Percentiles rank a stretch among this genome's conserved stretches.
Conservation (phyloP, 2,888 invertebrate genomes). For the Laspeyria flexula region DNA sequence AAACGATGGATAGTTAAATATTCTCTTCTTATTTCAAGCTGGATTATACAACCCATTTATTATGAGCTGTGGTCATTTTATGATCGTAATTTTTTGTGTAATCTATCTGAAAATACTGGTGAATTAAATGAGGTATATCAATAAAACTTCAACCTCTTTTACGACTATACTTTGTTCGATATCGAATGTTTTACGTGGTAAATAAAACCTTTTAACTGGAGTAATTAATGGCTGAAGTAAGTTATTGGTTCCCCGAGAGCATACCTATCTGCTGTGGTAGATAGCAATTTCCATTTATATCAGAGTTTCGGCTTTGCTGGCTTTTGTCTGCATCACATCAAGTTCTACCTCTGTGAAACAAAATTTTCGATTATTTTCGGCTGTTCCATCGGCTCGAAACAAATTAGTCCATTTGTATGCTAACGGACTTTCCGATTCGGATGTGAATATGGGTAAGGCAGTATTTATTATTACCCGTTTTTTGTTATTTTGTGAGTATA, state of each 20-base stretch:
- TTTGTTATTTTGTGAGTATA: constrained; percentile 19
- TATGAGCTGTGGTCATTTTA: neutral
- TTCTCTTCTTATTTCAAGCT: constrained; percentile 1
- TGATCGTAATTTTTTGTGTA: neutral
- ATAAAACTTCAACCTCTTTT: too few species aligned
- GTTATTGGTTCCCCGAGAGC: neutral
- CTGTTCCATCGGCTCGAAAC: constrained; percentile 28
- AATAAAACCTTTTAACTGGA: neutral
- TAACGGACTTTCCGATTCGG: constrained; percentile 42
- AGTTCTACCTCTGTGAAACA: constrained; percentile 15
- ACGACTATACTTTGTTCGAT: too few species aligned
- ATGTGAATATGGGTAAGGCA: constrained; percentile 36
- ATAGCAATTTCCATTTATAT: constrained; percentile 4
- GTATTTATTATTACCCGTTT: constrained; percentile 30
- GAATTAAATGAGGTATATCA: too few species aligned
- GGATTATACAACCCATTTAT: neutral
- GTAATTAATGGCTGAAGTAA: neutral
- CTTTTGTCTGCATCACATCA: constrained; percentile 18
- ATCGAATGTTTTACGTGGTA: too few species aligned
- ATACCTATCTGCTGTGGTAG: neutral
- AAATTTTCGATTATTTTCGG: constrained; percentile 34
- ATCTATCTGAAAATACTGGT: neutral
- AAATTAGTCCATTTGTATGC: constrained; percentile 53
- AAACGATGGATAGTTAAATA: constrained; percentile 8
- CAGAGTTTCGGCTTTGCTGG: neutral